phyloP scores from a whole-genome alignment of 2,113 vertebrate genomes.

The Saccopteryx bilineata region DNA sequence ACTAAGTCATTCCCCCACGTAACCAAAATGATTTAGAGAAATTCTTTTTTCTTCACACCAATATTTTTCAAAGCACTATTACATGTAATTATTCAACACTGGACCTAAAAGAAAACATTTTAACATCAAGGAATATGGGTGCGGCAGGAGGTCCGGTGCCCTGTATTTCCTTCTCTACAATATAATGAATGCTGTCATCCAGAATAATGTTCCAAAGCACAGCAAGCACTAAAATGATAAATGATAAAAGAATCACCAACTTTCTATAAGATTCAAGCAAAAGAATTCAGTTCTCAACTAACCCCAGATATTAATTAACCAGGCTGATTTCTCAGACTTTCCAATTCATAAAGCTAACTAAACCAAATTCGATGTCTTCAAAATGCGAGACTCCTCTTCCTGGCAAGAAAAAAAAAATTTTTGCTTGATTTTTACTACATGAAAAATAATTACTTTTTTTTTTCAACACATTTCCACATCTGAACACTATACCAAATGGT shows the following conservation, averaged over 20 bases:
- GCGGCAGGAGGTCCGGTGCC: neutral
- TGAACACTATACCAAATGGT: neutral
- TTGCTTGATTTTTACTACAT: conserved; percentile 39
- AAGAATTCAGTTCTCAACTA: conserved; percentile 44
- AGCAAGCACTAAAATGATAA: conserved; percentile 28
- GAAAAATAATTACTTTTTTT: neutral
- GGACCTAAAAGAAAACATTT: conserved; percentile 48
- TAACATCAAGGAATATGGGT: conserved; percentile 30
- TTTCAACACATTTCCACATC: conserved; percentile 30
- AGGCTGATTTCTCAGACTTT: conserved; percentile 14
- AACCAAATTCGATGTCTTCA: conserved; percentile 51
- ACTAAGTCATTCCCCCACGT: neutral
- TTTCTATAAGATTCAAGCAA: conserved; percentile 43
- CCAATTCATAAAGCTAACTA: conserved; percentile 39
- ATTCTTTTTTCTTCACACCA: neutral
- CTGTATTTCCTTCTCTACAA: neutral
- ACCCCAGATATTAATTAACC: neutral
- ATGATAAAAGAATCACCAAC: conserved; percentile 30
- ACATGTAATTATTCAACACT: conserved; percentile 12
- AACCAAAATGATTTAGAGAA: conserved; percentile 48
- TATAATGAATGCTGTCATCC: conserved; percentile 1
- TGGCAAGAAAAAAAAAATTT: neutral
- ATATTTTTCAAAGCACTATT: conserved; percentile 52
- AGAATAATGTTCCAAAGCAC: conserved; percentile 50
- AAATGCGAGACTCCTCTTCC: neutral